Conservation (phyloP, 2,113 vertebrate species). For the Rhodinocichla rosea region DNA sequence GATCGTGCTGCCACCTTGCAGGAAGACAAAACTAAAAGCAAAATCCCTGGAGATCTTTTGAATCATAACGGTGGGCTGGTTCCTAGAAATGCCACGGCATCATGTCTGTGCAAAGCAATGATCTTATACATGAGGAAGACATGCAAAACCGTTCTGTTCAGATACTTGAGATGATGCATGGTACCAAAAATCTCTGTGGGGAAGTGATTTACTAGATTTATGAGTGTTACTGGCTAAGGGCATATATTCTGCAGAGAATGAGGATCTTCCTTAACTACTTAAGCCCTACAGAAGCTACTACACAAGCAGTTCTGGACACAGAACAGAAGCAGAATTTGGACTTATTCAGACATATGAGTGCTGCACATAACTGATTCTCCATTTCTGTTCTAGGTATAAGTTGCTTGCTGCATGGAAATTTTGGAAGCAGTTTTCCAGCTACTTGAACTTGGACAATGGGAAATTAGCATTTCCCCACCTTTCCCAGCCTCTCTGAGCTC, state of each 20-base stretch:
- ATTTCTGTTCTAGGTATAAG: constrained; percentile 53
- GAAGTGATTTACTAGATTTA: background rate
- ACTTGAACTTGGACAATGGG: background rate
- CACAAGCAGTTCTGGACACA: background rate
- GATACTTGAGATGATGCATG: background rate
- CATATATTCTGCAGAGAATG: background rate
- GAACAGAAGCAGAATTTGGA: background rate
- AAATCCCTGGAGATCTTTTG: background rate
- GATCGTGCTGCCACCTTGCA: background rate
- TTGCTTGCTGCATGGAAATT: background rate
- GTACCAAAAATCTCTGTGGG: background rate
- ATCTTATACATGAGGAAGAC: background rate
- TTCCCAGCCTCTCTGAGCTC: background rate
- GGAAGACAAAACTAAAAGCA: background rate
- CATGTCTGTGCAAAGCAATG: background rate
- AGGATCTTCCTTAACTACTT: background rate
- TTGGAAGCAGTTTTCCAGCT: background rate
- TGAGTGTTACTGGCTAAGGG: background rate
- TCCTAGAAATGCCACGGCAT: background rate
- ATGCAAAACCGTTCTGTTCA: background rate
- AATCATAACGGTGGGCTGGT: background rate
- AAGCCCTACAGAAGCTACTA: background rate
- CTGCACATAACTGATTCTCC: background rate
- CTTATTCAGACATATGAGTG: background rate
- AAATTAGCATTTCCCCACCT: background rate